Evolutionary conservation across 2,888 invertebrate species (phyloP).

Genomic region (Orthosia cruda): DNA sequence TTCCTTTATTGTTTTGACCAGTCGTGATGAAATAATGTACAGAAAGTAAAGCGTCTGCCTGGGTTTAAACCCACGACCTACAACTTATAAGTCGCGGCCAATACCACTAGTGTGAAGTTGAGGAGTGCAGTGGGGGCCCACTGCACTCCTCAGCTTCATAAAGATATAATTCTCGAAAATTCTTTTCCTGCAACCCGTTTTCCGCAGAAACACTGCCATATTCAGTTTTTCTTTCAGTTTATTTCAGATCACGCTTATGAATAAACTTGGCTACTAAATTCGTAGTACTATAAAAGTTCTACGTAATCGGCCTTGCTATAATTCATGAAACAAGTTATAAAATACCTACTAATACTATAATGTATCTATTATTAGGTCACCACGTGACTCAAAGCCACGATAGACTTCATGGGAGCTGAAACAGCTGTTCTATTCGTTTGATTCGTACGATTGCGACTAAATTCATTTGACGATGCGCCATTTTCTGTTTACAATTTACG

Average conservation of each 20-base stretch:
- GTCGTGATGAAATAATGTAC: too few relatives aligned
- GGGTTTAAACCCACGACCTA: too few relatives aligned
- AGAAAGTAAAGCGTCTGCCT: too few relatives aligned
- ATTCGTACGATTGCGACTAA: not conserved
- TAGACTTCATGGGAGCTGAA: conserved; percentile 25
- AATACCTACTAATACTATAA: conserved; percentile 11
- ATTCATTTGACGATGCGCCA: not conserved
- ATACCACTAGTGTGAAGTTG: too few relatives aligned
- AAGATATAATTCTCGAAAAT: not conserved
- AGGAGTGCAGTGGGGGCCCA: too few relatives aligned
- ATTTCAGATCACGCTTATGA: conserved; percentile 5
- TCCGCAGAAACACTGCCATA: not conserved
- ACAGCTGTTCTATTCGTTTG: conserved; percentile 17
- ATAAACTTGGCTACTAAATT: conserved; percentile 18
- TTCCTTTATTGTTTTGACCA: too few relatives aligned
- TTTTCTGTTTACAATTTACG: not conserved
- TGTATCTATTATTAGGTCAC: conserved; percentile 35
- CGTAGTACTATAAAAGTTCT: conserved; percentile 43
- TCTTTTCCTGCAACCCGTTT: not conserved
- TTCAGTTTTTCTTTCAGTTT: not conserved
- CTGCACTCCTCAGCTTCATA: too few relatives aligned
- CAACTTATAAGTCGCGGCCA: too few relatives aligned
- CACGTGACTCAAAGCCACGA: conserved; percentile 1
- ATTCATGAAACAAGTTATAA: conserved; percentile 33
- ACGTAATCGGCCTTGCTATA: conserved; percentile 28